Evolutionary conservation across 2,797 vertebrate genomes (phyloP).

Genomic region (Sitta carolinensis): DNA sequence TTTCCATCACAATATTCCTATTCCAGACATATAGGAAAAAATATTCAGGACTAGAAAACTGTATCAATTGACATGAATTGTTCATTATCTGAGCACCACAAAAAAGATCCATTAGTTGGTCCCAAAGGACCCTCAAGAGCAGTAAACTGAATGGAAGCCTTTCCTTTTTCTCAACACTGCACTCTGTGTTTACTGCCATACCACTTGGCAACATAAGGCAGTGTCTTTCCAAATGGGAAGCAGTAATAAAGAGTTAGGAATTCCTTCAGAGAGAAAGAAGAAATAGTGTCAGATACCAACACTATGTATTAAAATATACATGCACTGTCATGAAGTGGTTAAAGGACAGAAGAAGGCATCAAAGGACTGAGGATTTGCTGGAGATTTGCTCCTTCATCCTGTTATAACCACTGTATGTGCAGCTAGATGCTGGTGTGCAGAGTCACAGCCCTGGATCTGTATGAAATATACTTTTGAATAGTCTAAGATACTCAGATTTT

Average conservation of each 20-base stretch:
- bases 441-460: background rate
- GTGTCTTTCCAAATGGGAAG: background rate
- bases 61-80: background rate
- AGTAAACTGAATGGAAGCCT: background rate
- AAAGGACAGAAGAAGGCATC: background rate
- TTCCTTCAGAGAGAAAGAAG: background rate
- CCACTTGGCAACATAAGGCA: background rate
- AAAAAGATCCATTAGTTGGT: background rate
- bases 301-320: background rate
- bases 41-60: background rate
- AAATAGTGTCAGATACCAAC: background rate
- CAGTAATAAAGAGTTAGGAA: background rate
- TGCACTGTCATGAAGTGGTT: background rate
- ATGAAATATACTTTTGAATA: background rate
- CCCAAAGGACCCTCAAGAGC: background rate
- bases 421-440: background rate
- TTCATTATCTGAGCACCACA: background rate
- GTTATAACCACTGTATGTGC: background rate
- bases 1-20: background rate
- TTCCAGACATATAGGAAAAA: background rate
- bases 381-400: background rate
- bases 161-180: background rate
- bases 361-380: background rate
- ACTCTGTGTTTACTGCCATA: background rate
- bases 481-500: background rate